Evolutionary conservation across 2,888 invertebrate species (phyloP).

Genomic region (Drosophila antonietae): DNA sequence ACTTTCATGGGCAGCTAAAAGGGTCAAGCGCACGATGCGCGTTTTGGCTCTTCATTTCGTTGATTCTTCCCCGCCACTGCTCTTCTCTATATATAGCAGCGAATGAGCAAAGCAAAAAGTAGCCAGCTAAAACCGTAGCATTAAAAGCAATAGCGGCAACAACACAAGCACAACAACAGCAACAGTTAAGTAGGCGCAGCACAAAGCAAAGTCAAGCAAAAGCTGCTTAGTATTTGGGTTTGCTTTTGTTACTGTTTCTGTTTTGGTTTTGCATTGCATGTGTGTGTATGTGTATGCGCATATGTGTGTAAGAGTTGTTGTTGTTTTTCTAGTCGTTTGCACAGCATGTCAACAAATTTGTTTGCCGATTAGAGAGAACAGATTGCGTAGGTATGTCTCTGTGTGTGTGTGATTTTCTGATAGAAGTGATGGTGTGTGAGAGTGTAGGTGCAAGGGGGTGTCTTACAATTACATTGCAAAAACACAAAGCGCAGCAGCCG

Average conservation of each 20-base stretch:
- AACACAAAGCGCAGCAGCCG: slow-evolving; percentile 39
- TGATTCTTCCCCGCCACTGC: background rate
- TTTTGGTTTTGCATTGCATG: slow-evolving; percentile 25
- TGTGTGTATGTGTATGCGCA: slow-evolving; percentile 5
- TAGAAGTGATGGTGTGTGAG: background rate
- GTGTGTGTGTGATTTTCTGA: slow-evolving; percentile 13
- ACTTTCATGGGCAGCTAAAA: slow-evolving; percentile 32
- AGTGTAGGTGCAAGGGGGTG: slow-evolving; percentile 9
- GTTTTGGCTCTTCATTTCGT: slow-evolving; percentile 28
- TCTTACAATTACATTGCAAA: slow-evolving; percentile 42
- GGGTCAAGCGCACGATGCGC: slow-evolving; percentile 35
- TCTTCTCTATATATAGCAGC: background rate
- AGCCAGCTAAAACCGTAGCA: slow-evolving; percentile 12
- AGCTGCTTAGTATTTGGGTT: slow-evolving; percentile 42
- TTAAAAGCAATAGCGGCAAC: slow-evolving; percentile 15
- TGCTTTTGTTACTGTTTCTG: slow-evolving; percentile 33
- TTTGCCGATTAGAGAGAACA: slow-evolving; percentile 58
- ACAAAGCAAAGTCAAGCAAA: slow-evolving; percentile 32
- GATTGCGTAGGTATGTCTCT: slow-evolving; percentile 31
- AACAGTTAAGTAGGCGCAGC: slow-evolving; percentile 47
- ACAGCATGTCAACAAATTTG: slow-evolving; percentile 66
- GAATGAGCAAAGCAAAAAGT: slow-evolving; percentile 20
- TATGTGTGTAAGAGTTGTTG: slow-evolving; percentile 9
- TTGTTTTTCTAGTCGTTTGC: slow-evolving; percentile 41
- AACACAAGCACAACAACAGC: slow-evolving; percentile 20